These are phyloP conservation scores for Ascidia mentula DNA, from an alignment of 23 tunicate species.

Conservation along the genomic window DNA sequence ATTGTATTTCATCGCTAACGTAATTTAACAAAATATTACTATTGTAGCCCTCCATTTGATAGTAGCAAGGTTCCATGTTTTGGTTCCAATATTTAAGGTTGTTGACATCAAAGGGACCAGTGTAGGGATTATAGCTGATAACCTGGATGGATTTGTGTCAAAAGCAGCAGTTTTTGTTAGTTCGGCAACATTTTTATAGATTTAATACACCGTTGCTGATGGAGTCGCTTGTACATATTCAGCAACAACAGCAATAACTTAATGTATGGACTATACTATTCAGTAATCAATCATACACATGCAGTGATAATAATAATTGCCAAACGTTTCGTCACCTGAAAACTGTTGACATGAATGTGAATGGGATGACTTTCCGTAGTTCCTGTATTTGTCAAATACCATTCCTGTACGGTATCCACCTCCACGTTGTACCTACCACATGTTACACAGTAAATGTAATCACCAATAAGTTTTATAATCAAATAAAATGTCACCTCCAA, in stretches of 20 bases:
- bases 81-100: conserved; percentile 21
- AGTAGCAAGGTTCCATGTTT: conserved; percentile 15
- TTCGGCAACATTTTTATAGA: no score
- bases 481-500: not conserved
- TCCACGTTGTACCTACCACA: conserved; percentile 22
- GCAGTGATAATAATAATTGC: no score
- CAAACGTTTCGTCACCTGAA: conserved; percentile 22
- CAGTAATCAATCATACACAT: no score
- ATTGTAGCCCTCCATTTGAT: conserved; percentile 23
- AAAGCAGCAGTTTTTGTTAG: not conserved
- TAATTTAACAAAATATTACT: not conserved
- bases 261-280: no score
- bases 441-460: no score
- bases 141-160: conserved; percentile 35
- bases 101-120: conserved; percentile 43
- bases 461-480: no score
- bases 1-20: not conserved
- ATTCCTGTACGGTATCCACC: conserved; percentile 45
- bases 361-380: conserved; percentile 37
- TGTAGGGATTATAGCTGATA: conserved; percentile 56
- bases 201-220: no score
- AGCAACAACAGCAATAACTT: no score
- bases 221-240: no score
- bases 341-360: conserved; percentile 40
- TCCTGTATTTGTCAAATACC: conserved; percentile 42